A percentile compares a stretch with the other conserved stretches of the same genome.
Evolutionary conservation across 2,113 vertebrate species (phyloP).

Genomic region (Nipponia nippon): DNA sequence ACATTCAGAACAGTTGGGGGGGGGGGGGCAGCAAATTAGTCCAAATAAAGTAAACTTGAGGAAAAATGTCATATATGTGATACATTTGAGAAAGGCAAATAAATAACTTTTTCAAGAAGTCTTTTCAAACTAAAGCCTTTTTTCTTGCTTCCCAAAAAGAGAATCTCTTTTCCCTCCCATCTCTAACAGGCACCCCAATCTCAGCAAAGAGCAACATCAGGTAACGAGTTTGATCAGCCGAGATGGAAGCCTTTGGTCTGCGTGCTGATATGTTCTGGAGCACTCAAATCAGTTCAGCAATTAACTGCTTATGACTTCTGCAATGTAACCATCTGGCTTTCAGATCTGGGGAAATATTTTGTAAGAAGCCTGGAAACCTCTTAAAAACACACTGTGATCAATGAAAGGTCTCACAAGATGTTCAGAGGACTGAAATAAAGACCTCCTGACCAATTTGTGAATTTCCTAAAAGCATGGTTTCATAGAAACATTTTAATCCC

Average conservation of each 20-base stretch:
- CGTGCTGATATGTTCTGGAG: neutral
- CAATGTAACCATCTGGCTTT: constrained; percentile 28
- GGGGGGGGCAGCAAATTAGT: neutral
- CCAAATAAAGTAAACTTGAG: neutral
- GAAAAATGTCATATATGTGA: neutral
- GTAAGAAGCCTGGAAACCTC: neutral
- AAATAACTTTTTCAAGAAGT: neutral
- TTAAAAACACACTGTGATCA: neutral
- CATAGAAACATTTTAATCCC: neutral
- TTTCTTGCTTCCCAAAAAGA: neutral
- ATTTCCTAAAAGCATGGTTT: neutral
- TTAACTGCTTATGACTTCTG: constrained; percentile 37
- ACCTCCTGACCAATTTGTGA: neutral
- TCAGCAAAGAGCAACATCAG: neutral
- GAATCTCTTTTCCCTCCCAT: neutral
- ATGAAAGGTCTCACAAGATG: neutral
- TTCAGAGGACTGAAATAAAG: neutral
- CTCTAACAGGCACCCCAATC: neutral
- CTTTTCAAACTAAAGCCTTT: neutral
- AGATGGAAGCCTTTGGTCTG: neutral
- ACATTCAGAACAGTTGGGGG: neutral
- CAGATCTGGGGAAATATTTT: constrained; percentile 5
- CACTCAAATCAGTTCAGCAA: constrained; percentile 30
- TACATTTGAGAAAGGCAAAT: neutral
- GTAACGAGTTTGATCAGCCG: neutral